These are phyloP conservation scores for Volucella inflata DNA, from an alignment of 2,888 invertebrate genomes.

Conservation along the genomic window DNA sequence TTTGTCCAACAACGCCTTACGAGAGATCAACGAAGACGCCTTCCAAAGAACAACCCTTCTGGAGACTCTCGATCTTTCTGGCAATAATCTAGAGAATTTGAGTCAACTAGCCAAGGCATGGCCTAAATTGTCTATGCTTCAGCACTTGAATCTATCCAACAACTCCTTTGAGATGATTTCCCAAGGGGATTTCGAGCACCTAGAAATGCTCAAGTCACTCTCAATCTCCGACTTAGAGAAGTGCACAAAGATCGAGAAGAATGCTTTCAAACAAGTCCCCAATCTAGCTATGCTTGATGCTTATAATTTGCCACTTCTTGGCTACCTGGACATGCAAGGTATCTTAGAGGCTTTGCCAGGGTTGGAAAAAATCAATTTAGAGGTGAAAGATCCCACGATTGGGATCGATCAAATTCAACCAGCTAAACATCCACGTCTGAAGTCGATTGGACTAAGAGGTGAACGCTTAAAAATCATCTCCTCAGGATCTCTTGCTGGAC, in stretches of 20 bases:
- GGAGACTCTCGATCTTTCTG: conserved; percentile 90
- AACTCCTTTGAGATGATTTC: conserved; percentile 92
- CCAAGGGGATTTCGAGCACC: conserved; percentile 90
- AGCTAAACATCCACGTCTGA: conserved; percentile 90
- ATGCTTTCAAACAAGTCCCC: conserved; percentile 89
- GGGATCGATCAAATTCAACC: conserved; percentile 93
- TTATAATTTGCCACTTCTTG: conserved; percentile 90
- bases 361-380: conserved; percentile 91
- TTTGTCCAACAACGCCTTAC: conserved; percentile 90
- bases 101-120: conserved; percentile 87
- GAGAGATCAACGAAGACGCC: conserved; percentile 87
- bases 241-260: conserved; percentile 92
- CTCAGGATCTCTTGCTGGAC: conserved; percentile 92
- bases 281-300: conserved; percentile 89
- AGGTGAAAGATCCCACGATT: conserved; percentile 92
- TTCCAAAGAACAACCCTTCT: conserved; percentile 92
- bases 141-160: conserved; percentile 90
- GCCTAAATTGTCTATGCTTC: conserved; percentile 89
- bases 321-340: conserved; percentile 94
- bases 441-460: conserved; percentile 90
- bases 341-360: conserved; percentile 90
- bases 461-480: conserved; percentile 90
- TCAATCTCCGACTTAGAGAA: conserved; percentile 88
- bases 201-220: conserved; percentile 87
- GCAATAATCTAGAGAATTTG: conserved; percentile 87